Evolutionary conservation across 2,888 invertebrate genomes (phyloP).

Genomic region (Scaptodrosophila latifasciaeformis): DNA sequence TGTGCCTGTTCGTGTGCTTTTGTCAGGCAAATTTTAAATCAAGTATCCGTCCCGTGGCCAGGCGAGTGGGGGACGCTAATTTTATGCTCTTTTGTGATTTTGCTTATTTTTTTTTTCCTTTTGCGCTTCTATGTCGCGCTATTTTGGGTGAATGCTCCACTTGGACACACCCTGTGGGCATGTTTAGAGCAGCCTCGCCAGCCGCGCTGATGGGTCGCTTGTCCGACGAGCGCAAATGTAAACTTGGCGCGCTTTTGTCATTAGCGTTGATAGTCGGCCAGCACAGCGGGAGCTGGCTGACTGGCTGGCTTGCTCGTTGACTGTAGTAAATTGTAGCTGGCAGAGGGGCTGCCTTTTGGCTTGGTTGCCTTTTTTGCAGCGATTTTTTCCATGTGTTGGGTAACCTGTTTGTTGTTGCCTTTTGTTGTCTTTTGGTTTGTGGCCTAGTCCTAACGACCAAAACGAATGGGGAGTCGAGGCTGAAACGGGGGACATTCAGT

Average conservation of each 20-base stretch:
- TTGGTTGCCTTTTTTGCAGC: conserved; percentile 45
- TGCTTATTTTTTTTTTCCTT: conserved; percentile 23
- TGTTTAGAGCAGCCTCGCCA: conserved; percentile 42
- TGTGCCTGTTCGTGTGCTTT: no score
- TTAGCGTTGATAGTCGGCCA: conserved; percentile 59
- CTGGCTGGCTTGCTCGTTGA: neutral
- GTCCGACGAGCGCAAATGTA: conserved; percentile 44
- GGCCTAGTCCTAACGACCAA: conserved; percentile 16
- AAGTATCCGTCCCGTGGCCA: no score
- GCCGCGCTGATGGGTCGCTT: neutral
- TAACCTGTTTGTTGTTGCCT: conserved; percentile 40
- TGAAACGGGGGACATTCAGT: conserved; percentile 37
- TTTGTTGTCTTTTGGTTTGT: conserved; percentile 41
- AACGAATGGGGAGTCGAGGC: no score
- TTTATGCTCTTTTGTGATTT: conserved; percentile 69
- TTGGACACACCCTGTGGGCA: conserved; percentile 60
- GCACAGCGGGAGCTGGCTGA: conserved; percentile 32
- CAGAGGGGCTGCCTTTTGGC: neutral
- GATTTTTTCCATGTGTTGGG: conserved; percentile 59
- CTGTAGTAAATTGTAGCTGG: neutral
- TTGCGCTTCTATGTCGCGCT: neutral
- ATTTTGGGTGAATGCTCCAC: neutral
- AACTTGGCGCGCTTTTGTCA: conserved; percentile 67
- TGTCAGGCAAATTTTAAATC: no score
- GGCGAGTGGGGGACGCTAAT: no score